Conservation (phyloP, 1,140 invertebrate species). For the Contarinia nasturtii region DNA sequence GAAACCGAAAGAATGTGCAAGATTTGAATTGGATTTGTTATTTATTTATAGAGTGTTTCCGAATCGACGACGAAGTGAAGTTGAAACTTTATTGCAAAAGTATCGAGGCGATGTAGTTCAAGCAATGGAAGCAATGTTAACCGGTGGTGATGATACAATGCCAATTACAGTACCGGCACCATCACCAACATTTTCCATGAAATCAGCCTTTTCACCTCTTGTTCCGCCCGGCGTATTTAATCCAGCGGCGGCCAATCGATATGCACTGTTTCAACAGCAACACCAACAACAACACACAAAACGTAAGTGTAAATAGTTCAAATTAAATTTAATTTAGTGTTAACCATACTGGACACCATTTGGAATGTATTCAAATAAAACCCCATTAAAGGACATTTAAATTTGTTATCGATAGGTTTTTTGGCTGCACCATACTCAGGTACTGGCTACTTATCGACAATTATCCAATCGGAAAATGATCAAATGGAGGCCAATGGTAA, state of each 20-base stretch:
- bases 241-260: constrained; percentile 22
- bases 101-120: constrained; percentile 71
- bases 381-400: no score
- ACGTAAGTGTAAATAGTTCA: background rate
- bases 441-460: constrained; percentile 58
- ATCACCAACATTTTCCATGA: constrained; percentile 28
- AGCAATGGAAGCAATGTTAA: constrained; percentile 73
- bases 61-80: constrained; percentile 56
- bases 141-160: constrained; percentile 30
- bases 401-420: constrained; percentile 35
- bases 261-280: constrained; percentile 12
- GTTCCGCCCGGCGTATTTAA: constrained; percentile 31
- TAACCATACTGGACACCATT: constrained; percentile 24
- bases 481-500: constrained; percentile 18
- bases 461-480: constrained; percentile 40
- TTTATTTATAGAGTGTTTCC: constrained; percentile 49
- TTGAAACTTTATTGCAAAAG: constrained; percentile 60
- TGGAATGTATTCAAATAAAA: no score
- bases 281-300: background rate
- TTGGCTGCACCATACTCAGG: constrained; percentile 59
- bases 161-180: constrained; percentile 11
- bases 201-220: constrained; percentile 54
- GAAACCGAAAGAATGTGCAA: no score
- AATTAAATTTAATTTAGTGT: background rate
- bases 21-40: no score